Evolutionary conservation across 2,888 invertebrate species (phyloP), one percentile per base, ranked within the genome.

Genomic region (Rotaria macrura): DNA sequence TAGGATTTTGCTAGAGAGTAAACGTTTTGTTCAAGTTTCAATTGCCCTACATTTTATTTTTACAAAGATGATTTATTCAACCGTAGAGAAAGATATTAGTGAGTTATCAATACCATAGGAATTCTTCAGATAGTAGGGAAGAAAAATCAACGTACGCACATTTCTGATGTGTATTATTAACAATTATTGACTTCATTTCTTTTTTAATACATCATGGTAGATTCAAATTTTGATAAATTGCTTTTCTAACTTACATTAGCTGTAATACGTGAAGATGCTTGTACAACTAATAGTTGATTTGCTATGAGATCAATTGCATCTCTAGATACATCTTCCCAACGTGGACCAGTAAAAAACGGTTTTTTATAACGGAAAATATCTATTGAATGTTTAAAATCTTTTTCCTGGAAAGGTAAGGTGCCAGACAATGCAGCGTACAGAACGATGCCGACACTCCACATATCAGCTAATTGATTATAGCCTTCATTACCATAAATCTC

Each of bases 381-480:
- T n/a, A 23, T 14, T 9, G 25, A 5, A 43, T 20, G 10, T 25
- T 23, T 0, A 79, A 0, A 40, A 25, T 40, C 3, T 25, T 79
- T 20, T n/a, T 79, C 43, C 25, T 40, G 12, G 14, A n/a, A 79
- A 5, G 79, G 79, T 43, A 43, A n/a, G 10, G 40, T 43, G 43
- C 79, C 79, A 25, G 79, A 79, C n/a, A 79, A 14, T 20, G 43
- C 40, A 43, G 79, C 79, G 20, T 79, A 79, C 25, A 79, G 12
- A n/a, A 79, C 79, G n/a, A 79, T 34, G n/a, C 79, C 79, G 2
- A 34, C 43, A 79, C 43, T 43, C 79, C 79, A 79, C 25, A 79
- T 43, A 40, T 79, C 79, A 79, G 79, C 43, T 43, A 79, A 43
- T 79, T n/a, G 40, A 79, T 79, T 79, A 25, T 79, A 79, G 14